Base-by-base conservation (phyloP, 2,888 invertebrate species). In the Aphodius sticticus region DNA sequence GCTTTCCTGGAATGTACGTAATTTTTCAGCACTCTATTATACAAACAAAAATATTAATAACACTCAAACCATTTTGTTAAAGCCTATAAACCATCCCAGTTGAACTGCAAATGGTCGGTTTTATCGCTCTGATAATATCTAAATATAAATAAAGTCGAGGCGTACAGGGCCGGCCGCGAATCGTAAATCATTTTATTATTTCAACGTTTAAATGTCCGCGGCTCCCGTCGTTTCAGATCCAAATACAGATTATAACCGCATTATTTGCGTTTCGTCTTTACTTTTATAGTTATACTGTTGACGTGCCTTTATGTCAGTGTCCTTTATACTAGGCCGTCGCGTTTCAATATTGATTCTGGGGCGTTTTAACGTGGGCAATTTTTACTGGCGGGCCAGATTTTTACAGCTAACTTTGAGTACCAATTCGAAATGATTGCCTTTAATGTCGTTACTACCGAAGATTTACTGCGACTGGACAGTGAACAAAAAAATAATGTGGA, bases 121-220 rank as follows among this genome's bases (percentile, higher is more conserved):
- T 53, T 53, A 53, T 53, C 53, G 53, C 53, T 53, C 12, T 53
- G 53, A 53, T 53, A 53, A 53, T 53, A 53, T 53, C 53, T 53
- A 53, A 53, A 53, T 53, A 53, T 53, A 53, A 53, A 53, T 12
- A 26, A 26, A 1, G 26, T 26, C 26, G 26, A 53, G 6, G 53
- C 53, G 53, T 53, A 53, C 7, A 53, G 53, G 53, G 53, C 53
- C 53, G 53, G 53, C 53, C 53, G 53, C 53, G 53, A 53, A 53
- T 53, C 53, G 53, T 53, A 53, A 53, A 53, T 53, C 53, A 53
- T 53, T 53, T 53, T 53, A 53, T 53, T 53, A 53, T 53, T 53
- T 53, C 53, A 53, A 53, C 53, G 12, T 53, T 53, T 53, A 53
- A 53, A 7, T 53, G 53, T 12, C 53, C 53, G 53, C 9, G 7